These are phyloP conservation scores for Aspidiotus rigidus DNA, from an alignment of 2,888 invertebrate species.

Conservation along the genomic window DNA sequence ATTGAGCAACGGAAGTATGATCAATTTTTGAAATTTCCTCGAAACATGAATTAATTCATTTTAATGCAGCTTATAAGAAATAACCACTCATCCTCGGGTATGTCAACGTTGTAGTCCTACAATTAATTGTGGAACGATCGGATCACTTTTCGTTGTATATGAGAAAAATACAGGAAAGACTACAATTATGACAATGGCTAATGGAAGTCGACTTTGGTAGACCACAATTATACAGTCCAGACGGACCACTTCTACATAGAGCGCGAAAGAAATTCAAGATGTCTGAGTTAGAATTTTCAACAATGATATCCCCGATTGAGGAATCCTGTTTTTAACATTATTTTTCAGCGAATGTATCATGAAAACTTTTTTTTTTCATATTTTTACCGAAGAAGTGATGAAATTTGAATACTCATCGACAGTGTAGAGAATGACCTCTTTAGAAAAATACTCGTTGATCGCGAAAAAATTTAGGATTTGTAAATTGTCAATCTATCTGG, in stretches of 20 bases:
- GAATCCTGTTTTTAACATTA: constrained; percentile 10
- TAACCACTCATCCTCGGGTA: too few relatives aligned
- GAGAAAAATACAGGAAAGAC: too few relatives aligned
- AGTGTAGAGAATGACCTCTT: constrained; percentile 4
- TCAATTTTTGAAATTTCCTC: too few relatives aligned
- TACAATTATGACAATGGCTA: too few relatives aligned
- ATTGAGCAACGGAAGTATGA: too few relatives aligned
- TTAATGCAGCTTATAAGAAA: too few relatives aligned
- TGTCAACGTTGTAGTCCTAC: too few relatives aligned
- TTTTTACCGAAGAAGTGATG: constrained; percentile 1
- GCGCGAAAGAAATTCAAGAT: constrained; percentile 10
- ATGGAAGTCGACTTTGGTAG: too few relatives aligned
- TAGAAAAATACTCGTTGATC: constrained; percentile 13
- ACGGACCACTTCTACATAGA: neutral
- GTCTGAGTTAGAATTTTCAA: constrained; percentile 10
- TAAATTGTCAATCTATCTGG: constrained; percentile 6
- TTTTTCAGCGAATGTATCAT: constrained; percentile 5
- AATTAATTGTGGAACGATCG: too few relatives aligned
- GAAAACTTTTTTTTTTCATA: neutral
- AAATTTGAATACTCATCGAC: constrained; percentile 9
- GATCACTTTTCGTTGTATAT: too few relatives aligned
- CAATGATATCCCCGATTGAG: constrained; percentile 8
- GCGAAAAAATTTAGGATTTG: constrained; percentile 7
- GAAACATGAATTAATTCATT: too few relatives aligned
- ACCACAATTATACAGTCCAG: neutral